Evolutionary conservation across 2,113 vertebrate species (phyloP), one percentile per base, ranked within the genome.

Genomic region (Chitala chitala): DNA sequence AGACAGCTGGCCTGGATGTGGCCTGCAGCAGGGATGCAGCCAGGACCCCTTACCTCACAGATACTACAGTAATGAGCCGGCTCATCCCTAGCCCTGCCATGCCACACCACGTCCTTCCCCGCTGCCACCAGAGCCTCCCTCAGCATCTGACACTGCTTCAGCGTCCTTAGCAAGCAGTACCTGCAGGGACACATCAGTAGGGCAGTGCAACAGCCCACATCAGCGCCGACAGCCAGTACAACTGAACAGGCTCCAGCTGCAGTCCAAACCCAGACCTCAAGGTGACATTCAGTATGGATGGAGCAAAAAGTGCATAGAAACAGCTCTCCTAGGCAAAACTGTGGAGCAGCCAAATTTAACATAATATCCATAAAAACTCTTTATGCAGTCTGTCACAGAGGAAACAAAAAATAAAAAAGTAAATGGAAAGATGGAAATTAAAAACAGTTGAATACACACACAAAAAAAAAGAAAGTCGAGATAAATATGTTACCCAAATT

Each of bases 21-120:
- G 31, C 5, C 1, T 0, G 2, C n/a, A n/a, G n/a, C n/a, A n/a
- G n/a, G n/a, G n/a, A n/a, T n/a, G n/a, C n/a, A n/a, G 0, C 31
- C 0, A 22, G 40, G 24, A 3, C 29, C 33, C 3, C 86, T 77
- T 24, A 98, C 97, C 94, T 99, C 97, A 86, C 97, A 99, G 88
- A 98, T 95, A 91, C 92, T 98, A 90, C 97, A 99, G 86, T 99
- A 99, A 91, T 98, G 96, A 69, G 97, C 97, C 70, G 96, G 93
- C 82, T 98, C 96, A 42, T 99, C 97, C 85, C 96, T 94, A 76
- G 92, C 90, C 84, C 95, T 89, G 71, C 92, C 94, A 72, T 94
- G 93, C 92, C 96, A 95, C 78, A 93, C 89, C 22, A 97, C 93
- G 76, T 98, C 96, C 85, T 96, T 98, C 75, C 96, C 94, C 71